Evolutionary conservation across 2,113 vertebrate genomes (phyloP), one percentile per base, ranked within the genome.

Genomic region (Scortum barcoo): DNA sequence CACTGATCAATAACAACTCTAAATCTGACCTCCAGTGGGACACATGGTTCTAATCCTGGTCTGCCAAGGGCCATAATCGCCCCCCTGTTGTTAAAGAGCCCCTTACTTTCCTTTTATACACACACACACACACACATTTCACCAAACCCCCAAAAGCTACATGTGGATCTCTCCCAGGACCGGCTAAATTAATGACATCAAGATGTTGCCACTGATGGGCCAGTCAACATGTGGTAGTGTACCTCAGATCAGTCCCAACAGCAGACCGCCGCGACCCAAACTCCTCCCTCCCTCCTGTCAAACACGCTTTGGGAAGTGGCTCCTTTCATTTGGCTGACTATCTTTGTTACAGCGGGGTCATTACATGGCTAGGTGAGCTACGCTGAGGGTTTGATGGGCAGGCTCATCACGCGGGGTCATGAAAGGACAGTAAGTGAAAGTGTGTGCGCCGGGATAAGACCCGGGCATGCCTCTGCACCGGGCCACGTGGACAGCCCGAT

Each of bases 1-100:
- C 95, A 96, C 96, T 95, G 96, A 96, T 96, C 96, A 96, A 95
- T 96, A 97, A 95, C 95, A 97, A 96, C 96, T 97, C 96, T 95
- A 95, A 95, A 96, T 96, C 95, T 97, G 97, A 97, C 97, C 97
- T 97, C 90, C 96, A 96, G 96, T 95, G 94, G 95, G 96, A 97
- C 98, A 99, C 97, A 95, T 99, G 98, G 97, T 99, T 99, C 95
- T 96, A 98, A 99, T 99, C 96, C 82, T 5, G 83, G 92, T 92
- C 97, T 97, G 97, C 97, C 97, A 97, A 95, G 93, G 97, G 97
- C 97, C 97, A 97, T 97, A 99, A 92, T 97, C 96, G 93, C 96
- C 97, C 97, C 95, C 95, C n/a, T n/a, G n/a, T n/a, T 95, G 95
- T 95, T 97, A 96, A 96, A 91, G 89, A 90, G 83, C 86, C 88